A percentile compares a stretch with the other conserved stretches of the same genome.
Evolutionary conservation across 2,888 invertebrate genomes (phyloP).

Genomic region (Gasteruption jaculator): DNA sequence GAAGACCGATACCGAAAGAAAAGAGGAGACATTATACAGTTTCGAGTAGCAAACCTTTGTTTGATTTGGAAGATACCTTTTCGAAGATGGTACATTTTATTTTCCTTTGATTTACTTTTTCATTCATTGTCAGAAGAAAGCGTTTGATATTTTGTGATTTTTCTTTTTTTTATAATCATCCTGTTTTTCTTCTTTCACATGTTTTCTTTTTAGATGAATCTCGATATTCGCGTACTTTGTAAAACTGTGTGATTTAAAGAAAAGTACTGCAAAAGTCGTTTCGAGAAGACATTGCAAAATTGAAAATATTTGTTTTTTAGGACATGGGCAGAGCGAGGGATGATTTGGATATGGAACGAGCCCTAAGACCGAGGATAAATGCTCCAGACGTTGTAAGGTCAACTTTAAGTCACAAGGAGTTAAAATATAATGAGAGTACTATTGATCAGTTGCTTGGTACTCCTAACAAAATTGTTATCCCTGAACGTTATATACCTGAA

Average conservation of each 20-base stretch:
- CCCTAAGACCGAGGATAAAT: slow-evolving; percentile 68
- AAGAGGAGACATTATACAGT: slow-evolving; percentile 85
- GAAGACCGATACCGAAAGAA: slow-evolving; percentile 72
- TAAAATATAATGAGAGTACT: slow-evolving; percentile 71
- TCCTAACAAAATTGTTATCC: slow-evolving; percentile 86
- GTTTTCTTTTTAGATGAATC: slow-evolving; percentile 10
- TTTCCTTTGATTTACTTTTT: slow-evolving; percentile 19
- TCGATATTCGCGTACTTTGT: slow-evolving; percentile 8
- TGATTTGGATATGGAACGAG: slow-evolving; percentile 84
- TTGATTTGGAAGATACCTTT: slow-evolving; percentile 44
- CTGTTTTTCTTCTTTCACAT: slow-evolving; percentile 5
- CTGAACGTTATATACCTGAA: slow-evolving; percentile 88
- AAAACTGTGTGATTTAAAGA: neutral
- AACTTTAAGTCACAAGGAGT: slow-evolving; percentile 64
- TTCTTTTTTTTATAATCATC: slow-evolving; percentile 13
- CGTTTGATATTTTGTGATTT: too few relatives aligned
- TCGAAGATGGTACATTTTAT: slow-evolving; percentile 43
- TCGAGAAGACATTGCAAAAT: neutral
- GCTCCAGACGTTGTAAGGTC: slow-evolving; percentile 86
- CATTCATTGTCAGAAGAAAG: slow-evolving; percentile 6
- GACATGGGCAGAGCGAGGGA: slow-evolving; percentile 65
- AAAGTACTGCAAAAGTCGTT: too few relatives aligned
- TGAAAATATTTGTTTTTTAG: slow-evolving; percentile 35
- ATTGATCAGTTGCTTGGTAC: slow-evolving; percentile 83
- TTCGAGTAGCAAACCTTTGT: slow-evolving; percentile 45